phyloP scores from a whole-genome alignment of 2,888 invertebrate genomes.

The Dicycla oo region DNA sequence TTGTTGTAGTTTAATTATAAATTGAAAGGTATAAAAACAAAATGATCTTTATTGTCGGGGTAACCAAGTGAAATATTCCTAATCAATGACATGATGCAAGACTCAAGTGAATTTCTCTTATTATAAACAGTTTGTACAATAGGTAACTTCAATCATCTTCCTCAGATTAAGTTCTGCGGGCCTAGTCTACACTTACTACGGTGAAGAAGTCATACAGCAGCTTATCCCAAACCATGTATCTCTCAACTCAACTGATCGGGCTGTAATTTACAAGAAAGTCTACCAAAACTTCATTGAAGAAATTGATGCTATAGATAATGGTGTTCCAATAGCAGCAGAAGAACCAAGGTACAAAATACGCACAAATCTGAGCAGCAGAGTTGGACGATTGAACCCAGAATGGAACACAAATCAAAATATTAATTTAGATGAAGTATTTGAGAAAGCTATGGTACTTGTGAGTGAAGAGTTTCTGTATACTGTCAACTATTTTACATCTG shows the following conservation, averaged over 20 bases:
- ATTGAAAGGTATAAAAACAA: not conserved
- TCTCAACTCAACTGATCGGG: slow-evolving; percentile 87
- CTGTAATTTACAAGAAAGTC: slow-evolving; percentile 92
- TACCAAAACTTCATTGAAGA: slow-evolving; percentile 97
- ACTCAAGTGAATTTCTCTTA: not conserved
- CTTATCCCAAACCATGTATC: slow-evolving; percentile 84
- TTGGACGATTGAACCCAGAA: slow-evolving; percentile 94
- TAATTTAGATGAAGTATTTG: slow-evolving; percentile 91
- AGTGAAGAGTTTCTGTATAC: slow-evolving; percentile 94
- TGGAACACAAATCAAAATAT: slow-evolving; percentile 93
- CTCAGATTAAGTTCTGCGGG: slow-evolving; percentile 98
- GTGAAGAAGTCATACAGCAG: slow-evolving; percentile 93
- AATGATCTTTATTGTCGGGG: not conserved
- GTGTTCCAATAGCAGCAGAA: slow-evolving; percentile 95
- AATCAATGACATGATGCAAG: not conserved
- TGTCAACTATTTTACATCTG: slow-evolving; percentile 91
- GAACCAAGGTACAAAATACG: slow-evolving; percentile 94
- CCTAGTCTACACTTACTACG: slow-evolving; percentile 97
- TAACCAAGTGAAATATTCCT: not conserved
- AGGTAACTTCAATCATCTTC: slow-evolving; percentile 42
- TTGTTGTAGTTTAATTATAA: not conserved
- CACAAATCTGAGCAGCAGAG: slow-evolving; percentile 94
- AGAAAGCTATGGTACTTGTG: slow-evolving; percentile 94
- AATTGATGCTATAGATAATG: slow-evolving; percentile 99
- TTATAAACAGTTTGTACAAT: not conserved